Percentiles rank a stretch among this genome's conserved stretches.
These are phyloP conservation scores for Upupa epops DNA, from an alignment of 2,113 vertebrate genomes.

Conservation along the genomic window DNA sequence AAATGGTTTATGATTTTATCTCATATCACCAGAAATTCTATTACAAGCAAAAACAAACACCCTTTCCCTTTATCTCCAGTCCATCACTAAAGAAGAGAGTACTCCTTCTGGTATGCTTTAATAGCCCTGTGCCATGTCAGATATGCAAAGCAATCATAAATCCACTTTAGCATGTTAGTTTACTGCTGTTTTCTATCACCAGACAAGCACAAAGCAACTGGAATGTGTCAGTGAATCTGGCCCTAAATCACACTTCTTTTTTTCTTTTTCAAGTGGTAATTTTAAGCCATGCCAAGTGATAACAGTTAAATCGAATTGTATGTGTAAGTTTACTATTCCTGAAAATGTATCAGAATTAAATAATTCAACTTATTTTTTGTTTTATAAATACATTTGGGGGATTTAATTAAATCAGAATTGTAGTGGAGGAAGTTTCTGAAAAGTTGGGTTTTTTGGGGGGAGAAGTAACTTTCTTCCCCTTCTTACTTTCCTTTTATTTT, in stretches of 20 bases:
- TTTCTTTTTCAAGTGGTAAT: conserved; percentile 43
- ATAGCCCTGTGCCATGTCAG: conserved; percentile 31
- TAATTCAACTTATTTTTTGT: neutral
- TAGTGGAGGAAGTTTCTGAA: neutral
- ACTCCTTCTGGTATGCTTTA: conserved; percentile 41
- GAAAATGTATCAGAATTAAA: neutral
- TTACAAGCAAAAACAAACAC: neutral
- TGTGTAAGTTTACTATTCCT: neutral
- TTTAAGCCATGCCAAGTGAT: conserved; percentile 23
- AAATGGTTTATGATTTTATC: neutral
- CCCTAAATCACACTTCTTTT: conserved; percentile 39
- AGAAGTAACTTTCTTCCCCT: neutral
- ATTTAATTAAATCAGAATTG: neutral
- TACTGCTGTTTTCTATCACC: conserved; percentile 63
- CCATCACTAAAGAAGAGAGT: conserved; percentile 27
- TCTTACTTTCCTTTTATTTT: neutral
- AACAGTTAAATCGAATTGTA: neutral
- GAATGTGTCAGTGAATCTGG: conserved; percentile 59
- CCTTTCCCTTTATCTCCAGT: conserved; percentile 25
- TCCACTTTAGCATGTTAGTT: conserved; percentile 57
- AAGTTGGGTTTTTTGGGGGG: too few species aligned
- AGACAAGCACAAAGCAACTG: conserved; percentile 60
- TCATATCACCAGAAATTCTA: neutral
- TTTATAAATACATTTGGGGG: neutral
- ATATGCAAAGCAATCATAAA: conserved; percentile 61